Evolutionary conservation across 2,113 vertebrate genomes (phyloP), one percentile per base, ranked within the genome.

Genomic region (Cinclus mexicanus): DNA sequence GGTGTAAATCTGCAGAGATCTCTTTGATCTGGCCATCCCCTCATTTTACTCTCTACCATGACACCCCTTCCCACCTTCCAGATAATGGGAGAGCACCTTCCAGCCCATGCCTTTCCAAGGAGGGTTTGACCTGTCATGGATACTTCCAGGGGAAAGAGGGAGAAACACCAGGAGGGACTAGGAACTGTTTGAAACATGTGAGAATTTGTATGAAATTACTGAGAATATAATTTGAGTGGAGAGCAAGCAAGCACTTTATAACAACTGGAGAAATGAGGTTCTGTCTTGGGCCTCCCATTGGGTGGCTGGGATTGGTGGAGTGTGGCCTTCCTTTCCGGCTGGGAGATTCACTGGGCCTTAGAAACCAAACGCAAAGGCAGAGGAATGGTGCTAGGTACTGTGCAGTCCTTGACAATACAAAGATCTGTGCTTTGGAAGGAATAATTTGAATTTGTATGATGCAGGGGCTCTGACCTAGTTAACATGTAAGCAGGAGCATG

Each of bases 271-370:
- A 76, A 85, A 72, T 1, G 2, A 61, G 12, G 10, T 46, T 83
- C 23, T 55, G 67, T 15, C 2, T 5, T 7, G 6, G 71, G 17
- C 21, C 92, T 69, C 46, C 42, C 46, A 6, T 5, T n/a, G 49
- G n/a, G n/a, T 69, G 72, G 22, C 46, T 94, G 55, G 57, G 25
- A 41, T 68, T 87, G 65, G 11, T 46, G 37, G 29, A 70, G 6
- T 0, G 1, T 59, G 49, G 33, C 17, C 9, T 28, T 87, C 29
- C n/a, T 83, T 68, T 49, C 28, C 50, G 83, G 33, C 14, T 14
- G 8, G 50, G 52, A 74, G 8, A 69, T 61, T 47, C 0, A 0
- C 0, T 3, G 24, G 24, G 29, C 33, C 29, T 63, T 70, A 87
- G 20, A 77, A 90, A 85, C 8, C 37, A 77, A 37, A n/a, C 33